These are phyloP conservation scores for Leucania comma DNA, from an alignment of 2,888 invertebrate species.

Conservation along the genomic window DNA sequence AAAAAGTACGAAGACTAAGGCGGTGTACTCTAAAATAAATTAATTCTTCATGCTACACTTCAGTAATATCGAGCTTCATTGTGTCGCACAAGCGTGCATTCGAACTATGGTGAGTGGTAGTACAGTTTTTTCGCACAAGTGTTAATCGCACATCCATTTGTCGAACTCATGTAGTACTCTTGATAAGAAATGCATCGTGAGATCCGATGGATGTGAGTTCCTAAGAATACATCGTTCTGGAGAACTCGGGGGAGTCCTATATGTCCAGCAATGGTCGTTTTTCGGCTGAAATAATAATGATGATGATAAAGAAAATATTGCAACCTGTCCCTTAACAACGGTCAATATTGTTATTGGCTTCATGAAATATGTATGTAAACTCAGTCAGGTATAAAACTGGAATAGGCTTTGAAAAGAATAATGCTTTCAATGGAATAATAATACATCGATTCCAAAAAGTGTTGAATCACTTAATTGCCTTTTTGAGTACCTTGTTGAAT, in stretches of 20 bases:
- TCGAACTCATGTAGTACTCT: too few relatives aligned
- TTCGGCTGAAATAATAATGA: background rate
- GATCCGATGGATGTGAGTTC: too few relatives aligned
- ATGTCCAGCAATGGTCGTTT: background rate
- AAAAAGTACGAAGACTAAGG: too few relatives aligned
- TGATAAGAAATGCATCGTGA: too few relatives aligned
- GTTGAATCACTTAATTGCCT: background rate
- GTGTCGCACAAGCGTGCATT: too few relatives aligned
- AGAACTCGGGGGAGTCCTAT: background rate
- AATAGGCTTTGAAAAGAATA: background rate
- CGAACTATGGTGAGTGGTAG: too few relatives aligned
- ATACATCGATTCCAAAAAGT: background rate
- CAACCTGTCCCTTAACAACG: background rate
- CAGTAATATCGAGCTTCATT: too few relatives aligned
- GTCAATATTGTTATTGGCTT: background rate
- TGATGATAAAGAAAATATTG: background rate
- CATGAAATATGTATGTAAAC: conserved; percentile 7
- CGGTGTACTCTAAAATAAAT: too few relatives aligned
- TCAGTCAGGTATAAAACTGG: background rate
- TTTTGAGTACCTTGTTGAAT: background rate
- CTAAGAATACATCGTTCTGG: background rate
- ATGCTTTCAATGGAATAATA: conserved; percentile 10
- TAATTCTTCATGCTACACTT: too few relatives aligned
- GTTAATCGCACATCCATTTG: too few relatives aligned
- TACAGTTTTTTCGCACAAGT: too few relatives aligned